These are phyloP conservation scores for Orycteropus afer DNA, from an alignment of 2,113 vertebrate species.

Conservation along the genomic window DNA sequence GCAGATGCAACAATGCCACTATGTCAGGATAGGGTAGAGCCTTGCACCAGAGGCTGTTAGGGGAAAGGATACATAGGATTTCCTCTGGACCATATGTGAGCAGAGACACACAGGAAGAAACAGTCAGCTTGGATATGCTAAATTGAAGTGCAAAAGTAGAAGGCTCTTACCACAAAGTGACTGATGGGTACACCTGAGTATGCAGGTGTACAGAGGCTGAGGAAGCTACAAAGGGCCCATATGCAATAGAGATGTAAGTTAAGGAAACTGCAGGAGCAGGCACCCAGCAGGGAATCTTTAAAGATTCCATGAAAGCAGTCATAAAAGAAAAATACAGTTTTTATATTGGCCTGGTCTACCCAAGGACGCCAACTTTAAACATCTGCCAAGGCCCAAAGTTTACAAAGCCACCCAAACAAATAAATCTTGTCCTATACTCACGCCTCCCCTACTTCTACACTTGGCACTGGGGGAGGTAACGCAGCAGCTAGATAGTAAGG, in stretches of 20 bases:
- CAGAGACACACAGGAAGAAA: neutral
- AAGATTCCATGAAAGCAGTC: neutral
- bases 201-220: too few relatives aligned
- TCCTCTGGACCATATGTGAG: neutral
- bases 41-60: neutral
- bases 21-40: neutral
- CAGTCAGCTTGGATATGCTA: neutral
- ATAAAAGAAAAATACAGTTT: neutral
- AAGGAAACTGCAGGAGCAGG: neutral
- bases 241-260: neutral
- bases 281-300: neutral
- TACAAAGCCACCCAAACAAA: neutral
- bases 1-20: neutral
- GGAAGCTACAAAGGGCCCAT: neutral
- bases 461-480: neutral
- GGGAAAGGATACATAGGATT: neutral
- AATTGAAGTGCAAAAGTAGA: neutral
- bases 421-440: neutral
- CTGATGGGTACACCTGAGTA: accelerated
- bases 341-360: neutral
- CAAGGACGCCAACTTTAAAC: neutral
- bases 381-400: neutral
- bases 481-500: neutral
- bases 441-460: neutral
- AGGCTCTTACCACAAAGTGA: neutral